Percentiles rank a stretch among this genome's conserved stretches.
phyloP scores from a whole-genome alignment of 2,797 vertebrate species.

The Microctenopoma lineatum region DNA sequence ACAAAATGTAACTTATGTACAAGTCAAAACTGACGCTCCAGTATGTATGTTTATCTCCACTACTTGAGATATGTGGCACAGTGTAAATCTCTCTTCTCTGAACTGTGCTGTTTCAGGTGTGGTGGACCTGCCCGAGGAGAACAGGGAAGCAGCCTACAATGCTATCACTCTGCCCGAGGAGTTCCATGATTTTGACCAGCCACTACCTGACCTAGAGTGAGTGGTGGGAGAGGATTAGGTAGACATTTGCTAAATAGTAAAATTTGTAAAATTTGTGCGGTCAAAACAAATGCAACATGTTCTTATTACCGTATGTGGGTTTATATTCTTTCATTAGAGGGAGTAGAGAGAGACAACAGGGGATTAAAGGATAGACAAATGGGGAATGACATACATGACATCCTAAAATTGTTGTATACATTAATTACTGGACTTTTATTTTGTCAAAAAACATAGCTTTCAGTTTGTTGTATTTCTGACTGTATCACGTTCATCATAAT shows the following conservation, averaged over 20 bases:
- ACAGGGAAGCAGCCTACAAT: constrained; percentile 98
- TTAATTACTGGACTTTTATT: neutral
- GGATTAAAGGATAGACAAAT: too few species aligned
- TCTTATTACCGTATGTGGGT: too few species aligned
- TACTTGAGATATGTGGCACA: neutral
- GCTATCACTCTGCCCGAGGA: constrained; percentile 98
- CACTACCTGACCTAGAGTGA: constrained; percentile 97
- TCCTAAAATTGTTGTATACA: neutral
- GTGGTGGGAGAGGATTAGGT: constrained; percentile 42
- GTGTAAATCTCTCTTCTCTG: neutral
- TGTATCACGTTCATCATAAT: neutral
- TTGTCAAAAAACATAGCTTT: neutral
- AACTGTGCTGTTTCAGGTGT: constrained; percentile 85
- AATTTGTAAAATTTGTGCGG: too few species aligned
- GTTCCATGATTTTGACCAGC: constrained; percentile 99
- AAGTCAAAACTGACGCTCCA: neutral
- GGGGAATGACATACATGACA: neutral
- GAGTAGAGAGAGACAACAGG: neutral
- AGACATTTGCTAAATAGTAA: neutral
- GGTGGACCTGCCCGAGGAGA: constrained; percentile 98
- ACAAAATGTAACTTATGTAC: neutral
- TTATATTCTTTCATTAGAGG: too few species aligned
- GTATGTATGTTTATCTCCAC: neutral
- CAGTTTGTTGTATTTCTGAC: neutral
- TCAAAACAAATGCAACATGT: too few species aligned